Evolutionary conservation across 1,140 invertebrate genomes (phyloP), one percentile per base, ranked within the genome.

Genomic region (Nautilus pompilius): DNA sequence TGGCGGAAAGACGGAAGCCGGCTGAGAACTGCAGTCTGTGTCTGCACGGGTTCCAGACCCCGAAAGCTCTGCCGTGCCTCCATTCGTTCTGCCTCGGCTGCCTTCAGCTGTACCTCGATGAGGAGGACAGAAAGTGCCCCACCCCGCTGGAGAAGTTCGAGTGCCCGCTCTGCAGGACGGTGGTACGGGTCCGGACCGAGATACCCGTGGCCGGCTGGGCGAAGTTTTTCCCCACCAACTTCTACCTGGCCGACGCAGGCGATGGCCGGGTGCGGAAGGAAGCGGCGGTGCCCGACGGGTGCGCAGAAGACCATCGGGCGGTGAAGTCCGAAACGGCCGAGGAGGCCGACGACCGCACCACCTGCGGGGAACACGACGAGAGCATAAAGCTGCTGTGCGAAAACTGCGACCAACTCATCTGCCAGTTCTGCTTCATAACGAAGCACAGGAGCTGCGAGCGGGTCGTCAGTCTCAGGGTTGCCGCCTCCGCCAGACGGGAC

Each of bases 71-170:
- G 62, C 62, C 62, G 5, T 63, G 62, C 32, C 17, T 63, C n/a
- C 62, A 63, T 55, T 57, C 57, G 32, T 54, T 63, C 62, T 63
- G 62, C 62, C 57, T 57, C 41, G 26, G 34, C 17, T 63, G 62
- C 22, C 62, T 63, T 13, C 34, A 36, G 34, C 8, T 22, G 17
- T 55, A 63, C 51, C 17, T 63, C 1, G 54, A 58, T n/a, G 48
- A 63, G 51, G 33, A 63, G 62, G 22, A 26, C 3, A 55, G 55
- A 3, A 36, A 55, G 2, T 29, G 45, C 10, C 33, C 22, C 24
- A 36, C 62, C 36, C 30, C 62, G n/a, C n/a, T n/a, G n/a, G n/a
- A n/a, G n/a, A n/a, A n/a, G 28, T 63, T 63, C 55, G 17, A 22
- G 32, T 63, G 62, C 62, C 62, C 62, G 26, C 28, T 22, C 4